A percentile compares a stretch with the other conserved stretches of the same genome.
phyloP scores from a whole-genome alignment of 1,140 invertebrate genomes.

The Caligus rogercresseyi region DNA sequence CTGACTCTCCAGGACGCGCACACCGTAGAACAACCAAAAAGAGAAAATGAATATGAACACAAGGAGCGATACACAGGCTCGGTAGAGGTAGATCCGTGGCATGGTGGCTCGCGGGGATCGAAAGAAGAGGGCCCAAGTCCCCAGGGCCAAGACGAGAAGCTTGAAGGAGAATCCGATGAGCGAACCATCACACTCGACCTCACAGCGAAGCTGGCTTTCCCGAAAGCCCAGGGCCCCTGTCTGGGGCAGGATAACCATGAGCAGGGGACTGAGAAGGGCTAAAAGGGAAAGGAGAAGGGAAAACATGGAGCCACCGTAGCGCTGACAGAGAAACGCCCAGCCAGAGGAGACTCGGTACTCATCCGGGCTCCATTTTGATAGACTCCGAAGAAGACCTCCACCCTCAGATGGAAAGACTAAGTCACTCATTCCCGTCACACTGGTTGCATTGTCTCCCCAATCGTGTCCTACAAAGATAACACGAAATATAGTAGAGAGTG shows the following conservation, averaged over 20 bases:
- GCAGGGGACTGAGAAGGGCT: constrained; percentile 73
- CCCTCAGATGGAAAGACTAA: constrained; percentile 53
- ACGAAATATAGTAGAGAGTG: too few relatives aligned
- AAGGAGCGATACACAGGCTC: constrained; percentile 65
- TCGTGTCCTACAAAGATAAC: constrained; percentile 53
- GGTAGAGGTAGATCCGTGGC: constrained; percentile 70
- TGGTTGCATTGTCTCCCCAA: constrained; percentile 94
- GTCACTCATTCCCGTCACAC: constrained; percentile 88
- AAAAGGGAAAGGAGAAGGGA: constrained; percentile 51
- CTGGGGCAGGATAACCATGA: constrained; percentile 87
- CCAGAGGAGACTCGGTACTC: neutral
- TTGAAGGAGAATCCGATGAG: constrained; percentile 80
- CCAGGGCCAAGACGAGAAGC: constrained; percentile 65
- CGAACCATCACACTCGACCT: constrained; percentile 69
- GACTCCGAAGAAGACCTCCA: constrained; percentile 15
- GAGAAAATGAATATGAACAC: constrained; percentile 79
- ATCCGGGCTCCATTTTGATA: constrained; percentile 37
- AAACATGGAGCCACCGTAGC: constrained; percentile 54
- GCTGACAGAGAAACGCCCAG: constrained; percentile 22
- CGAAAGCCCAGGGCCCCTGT: constrained; percentile 36
- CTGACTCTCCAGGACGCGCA: constrained; percentile 45
- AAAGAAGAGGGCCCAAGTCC: constrained; percentile 62
- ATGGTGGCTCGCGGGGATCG: constrained; percentile 57
- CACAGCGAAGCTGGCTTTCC: constrained; percentile 37
- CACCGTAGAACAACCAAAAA: constrained; percentile 93